phyloP scores from a whole-genome alignment of 2,888 invertebrate genomes.

The Sesia apiformis region DNA sequence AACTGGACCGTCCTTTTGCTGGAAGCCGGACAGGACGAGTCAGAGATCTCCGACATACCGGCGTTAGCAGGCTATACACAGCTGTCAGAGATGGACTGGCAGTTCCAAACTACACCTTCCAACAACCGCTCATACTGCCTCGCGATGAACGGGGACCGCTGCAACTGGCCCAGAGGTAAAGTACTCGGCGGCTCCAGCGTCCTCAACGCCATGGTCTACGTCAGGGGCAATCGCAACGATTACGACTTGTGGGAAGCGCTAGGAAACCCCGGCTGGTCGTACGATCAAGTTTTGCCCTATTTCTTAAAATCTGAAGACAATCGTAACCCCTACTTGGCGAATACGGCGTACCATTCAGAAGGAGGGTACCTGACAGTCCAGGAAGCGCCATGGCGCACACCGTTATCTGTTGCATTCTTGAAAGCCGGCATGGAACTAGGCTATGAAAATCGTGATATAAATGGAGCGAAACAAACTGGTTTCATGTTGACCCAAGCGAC shows the following conservation, averaged over 20 bases:
- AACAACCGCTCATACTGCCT: conserved; percentile 86
- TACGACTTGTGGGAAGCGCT: conserved; percentile 90
- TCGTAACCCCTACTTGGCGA: conserved; percentile 85
- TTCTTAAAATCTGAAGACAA: conserved; percentile 93
- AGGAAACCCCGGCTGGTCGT: conserved; percentile 92
- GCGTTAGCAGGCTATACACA: conserved; percentile 89
- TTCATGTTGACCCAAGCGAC: conserved; percentile 92
- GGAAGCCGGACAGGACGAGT: conserved; percentile 92
- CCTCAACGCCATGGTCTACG: conserved; percentile 93
- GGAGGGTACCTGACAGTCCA: conserved; percentile 90
- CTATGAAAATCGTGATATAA: conserved; percentile 85
- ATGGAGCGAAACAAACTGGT: conserved; percentile 88
- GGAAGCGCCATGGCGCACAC: conserved; percentile 88
- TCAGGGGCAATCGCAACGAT: conserved; percentile 89
- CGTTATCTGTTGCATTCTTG: conserved; percentile 86
- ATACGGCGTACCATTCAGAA: conserved; percentile 82
- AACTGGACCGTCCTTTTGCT: conserved; percentile 89
- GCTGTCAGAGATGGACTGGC: conserved; percentile 92
- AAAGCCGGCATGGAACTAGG: conserved; percentile 89
- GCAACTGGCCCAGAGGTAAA: conserved; percentile 95
- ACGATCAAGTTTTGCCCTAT: conserved; percentile 86
- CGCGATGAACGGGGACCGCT: conserved; percentile 90
- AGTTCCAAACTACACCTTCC: conserved; percentile 90
- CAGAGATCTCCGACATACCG: conserved; percentile 91
- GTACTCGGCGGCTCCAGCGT: conserved; percentile 92